A percentile compares a stretch with the other conserved stretches of the same genome.
Evolutionary conservation across 92 coral and sea anemone genomes (phyloP).

Genomic region (Ricordea florida): DNA sequence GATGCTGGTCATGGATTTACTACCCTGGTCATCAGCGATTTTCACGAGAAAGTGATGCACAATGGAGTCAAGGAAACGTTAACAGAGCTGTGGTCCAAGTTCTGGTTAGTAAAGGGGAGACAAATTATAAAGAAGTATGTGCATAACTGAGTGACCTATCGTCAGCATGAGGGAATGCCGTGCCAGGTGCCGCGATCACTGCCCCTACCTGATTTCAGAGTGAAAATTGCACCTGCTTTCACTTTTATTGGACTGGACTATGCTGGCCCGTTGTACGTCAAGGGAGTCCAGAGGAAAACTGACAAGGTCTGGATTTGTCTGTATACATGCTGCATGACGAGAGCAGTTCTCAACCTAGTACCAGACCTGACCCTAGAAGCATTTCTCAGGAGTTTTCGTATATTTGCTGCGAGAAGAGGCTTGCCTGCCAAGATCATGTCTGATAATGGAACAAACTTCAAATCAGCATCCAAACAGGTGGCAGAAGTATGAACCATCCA

Average conservation of each 20-base stretch:
- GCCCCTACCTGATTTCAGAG: slow-evolving; percentile 32
- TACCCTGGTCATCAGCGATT: slow-evolving; percentile 13
- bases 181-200: slow-evolving; percentile 16
- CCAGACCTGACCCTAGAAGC: slow-evolving; percentile 24
- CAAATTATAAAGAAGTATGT: slow-evolving; percentile 7
- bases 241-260: slow-evolving; percentile 31
- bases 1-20: slow-evolving; percentile 43
- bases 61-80: slow-evolving; percentile 45
- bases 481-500: slow-evolving; percentile 21
- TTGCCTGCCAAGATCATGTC: slow-evolving; percentile 47
- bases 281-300: neutral
- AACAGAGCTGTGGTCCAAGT: slow-evolving; percentile 21
- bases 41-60: slow-evolving; percentile 22
- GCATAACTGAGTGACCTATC: slow-evolving; percentile 10
- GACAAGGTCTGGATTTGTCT: slow-evolving; percentile 45
- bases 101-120: slow-evolving; percentile 22
- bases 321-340: slow-evolving; percentile 31
- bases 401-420: slow-evolving; percentile 42
- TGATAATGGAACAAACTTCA: slow-evolving; percentile 55
- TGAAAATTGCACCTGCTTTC: slow-evolving; percentile 18
- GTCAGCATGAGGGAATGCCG: slow-evolving; percentile 26
- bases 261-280: slow-evolving; percentile 31
- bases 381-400: slow-evolving; percentile 43
- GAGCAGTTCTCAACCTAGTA: slow-evolving; percentile 40
- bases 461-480: slow-evolving; percentile 50